phyloP scores from a whole-genome alignment of 1,140 invertebrate species.

The Drosophila quadrilineata region DNA sequence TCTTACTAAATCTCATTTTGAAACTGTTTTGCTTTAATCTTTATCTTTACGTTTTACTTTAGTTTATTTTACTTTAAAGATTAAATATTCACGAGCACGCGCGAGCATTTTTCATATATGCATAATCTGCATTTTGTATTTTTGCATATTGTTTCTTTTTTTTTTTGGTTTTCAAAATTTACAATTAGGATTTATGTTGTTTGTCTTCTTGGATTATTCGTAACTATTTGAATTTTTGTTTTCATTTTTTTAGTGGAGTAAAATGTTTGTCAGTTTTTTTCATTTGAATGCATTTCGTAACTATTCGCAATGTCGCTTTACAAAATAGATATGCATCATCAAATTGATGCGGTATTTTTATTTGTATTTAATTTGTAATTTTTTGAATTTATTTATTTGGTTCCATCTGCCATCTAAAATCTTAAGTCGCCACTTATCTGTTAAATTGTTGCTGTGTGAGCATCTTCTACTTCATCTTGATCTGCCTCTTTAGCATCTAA shows the following conservation, averaged over 20 bases:
- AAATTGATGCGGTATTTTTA: conserved; percentile 10
- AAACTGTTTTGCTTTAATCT: conserved; percentile 33
- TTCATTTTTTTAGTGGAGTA: too few species aligned
- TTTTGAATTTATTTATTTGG: conserved; percentile 27
- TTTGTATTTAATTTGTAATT: conserved; percentile 3
- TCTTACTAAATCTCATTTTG: conserved; percentile 58
- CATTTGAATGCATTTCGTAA: conserved; percentile 30
- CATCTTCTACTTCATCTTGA: too few species aligned
- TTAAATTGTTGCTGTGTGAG: conserved; percentile 52
- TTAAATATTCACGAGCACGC: conserved; percentile 78
- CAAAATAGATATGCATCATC: conserved; percentile 66
- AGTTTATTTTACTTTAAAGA: conserved; percentile 41
- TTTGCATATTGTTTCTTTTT: conserved; percentile 11
- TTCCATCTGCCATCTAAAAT: conserved; percentile 72
- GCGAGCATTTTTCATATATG: conserved; percentile 67
- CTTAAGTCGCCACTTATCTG: too few species aligned
- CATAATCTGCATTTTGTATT: conserved; percentile 41
- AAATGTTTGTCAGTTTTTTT: conserved; percentile 63
- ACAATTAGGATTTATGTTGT: conserved; percentile 53
- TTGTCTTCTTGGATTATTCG: conserved; percentile 42
- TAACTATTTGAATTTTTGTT: conserved; percentile 51
- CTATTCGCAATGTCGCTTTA: conserved; percentile 52
- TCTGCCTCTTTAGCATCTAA: too few species aligned
- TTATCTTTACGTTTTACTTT: conserved; percentile 46
- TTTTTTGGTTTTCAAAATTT: conserved; percentile 37